Base-by-base conservation (phyloP, 2,797 vertebrate genomes). In the Sebastolobus altivelis region DNA sequence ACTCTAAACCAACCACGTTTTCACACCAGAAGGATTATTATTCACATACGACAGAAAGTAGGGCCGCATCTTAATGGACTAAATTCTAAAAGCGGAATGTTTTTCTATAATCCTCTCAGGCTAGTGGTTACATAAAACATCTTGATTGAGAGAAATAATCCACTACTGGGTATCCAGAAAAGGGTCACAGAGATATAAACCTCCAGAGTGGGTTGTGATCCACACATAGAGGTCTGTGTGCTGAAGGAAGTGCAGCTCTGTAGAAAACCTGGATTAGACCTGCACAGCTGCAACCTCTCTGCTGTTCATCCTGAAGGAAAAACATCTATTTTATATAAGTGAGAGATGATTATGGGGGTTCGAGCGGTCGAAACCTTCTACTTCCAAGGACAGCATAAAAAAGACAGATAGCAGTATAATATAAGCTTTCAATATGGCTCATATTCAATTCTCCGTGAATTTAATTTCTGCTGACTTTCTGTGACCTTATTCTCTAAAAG, bases 121-220 rank as follows among this genome's bases (percentile, higher is more conserved):
- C 87, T 74, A 81, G 82, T 66, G 40, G 87, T 94, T 93, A 92
- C 85, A 92, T 94, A 94, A 94, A 90, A 87, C 88, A 87, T 94
- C 89, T 93, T 93, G 92, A 94, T 89, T 89, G 92, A 91, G 89
- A 92, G 81, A 92, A 93, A 93, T 94, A 94, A 93, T 94, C 94
- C 94, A 93, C 88, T 65, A 87, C 86, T 89, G 86, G 82, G 85
- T 89, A 81, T 88, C 18, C 77, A 90, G 87, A 90, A 89, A 81
- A 85, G 71, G 89, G 89, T 91, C 92, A 91, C 55, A 66, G 89
- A 84, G 74, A 85, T 80, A 89, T 79, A 90, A 87, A 86, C 76
- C 86, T 83, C 40, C 84, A 84, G 84, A 89, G 74, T 84, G 84
- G 84, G 83, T 14, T 84, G 72, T 59, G 83, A 85, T 82, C 78